Base-by-base conservation (phyloP, 2,888 invertebrate species). In the Drosophila neotestacea region DNA sequence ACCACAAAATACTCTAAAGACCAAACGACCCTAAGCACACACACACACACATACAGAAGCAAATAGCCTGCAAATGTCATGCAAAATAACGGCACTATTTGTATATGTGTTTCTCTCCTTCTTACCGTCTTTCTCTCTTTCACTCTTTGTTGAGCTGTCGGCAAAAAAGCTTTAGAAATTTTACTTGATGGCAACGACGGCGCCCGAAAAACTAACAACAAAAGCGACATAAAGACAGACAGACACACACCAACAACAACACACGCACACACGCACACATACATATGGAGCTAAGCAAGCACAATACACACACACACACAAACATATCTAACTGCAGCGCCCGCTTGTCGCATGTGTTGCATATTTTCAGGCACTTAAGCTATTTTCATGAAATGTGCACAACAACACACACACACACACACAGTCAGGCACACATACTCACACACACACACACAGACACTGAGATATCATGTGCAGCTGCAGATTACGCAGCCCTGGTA, bases 321-420 rank as follows among this genome's bases (percentile, higher is more conserved):
- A 10, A 36, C n/a, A 22, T 5, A 22, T 1, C 10, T 4, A 42
- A 2, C 38, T 28, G 28, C 30, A 56, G 13, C 36, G 28, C 16
- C 46, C 59, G 60, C 67, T 51, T 55, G 73, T 66, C 74, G 77
- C 71, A 71, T 88, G 77, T 75, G 73, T 81, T 90, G 87, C 89
- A 90, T 90, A 87, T 85, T 90, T 87, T 75, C 76, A 90, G 87
- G 87, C 87, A 88, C 90, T 87, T 88, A 81, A 90, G 87, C 90
- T 86, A 90, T 86, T 90, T 87, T 79, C 88, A 70, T 85, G 85
- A 85, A 80, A 78, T 85, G 71, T 71, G 74, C 83, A 73, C 82
- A 85, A 70, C 69, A 82, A 66, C 66, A 72, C 56, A 60, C 47
- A 69, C 44, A 66, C 52, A 68, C 54, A 75, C 71, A 68, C 38